Percentiles rank a stretch among this genome's conserved stretches.
Conservation (phyloP, 2,113 vertebrate species). For the Tenrec ecaudatus region DNA sequence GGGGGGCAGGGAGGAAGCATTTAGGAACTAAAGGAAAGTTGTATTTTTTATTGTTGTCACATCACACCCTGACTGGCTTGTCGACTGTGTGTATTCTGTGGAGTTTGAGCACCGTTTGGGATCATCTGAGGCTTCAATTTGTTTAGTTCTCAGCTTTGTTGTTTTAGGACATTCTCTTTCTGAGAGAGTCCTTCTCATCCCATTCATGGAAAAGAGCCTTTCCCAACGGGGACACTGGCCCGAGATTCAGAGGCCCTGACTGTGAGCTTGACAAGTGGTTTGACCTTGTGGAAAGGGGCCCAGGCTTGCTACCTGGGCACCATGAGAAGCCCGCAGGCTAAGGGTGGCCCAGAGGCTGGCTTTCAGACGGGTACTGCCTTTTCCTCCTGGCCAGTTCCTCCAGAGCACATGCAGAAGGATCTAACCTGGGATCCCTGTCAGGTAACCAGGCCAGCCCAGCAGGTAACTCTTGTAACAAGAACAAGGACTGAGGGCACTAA, state of each 20-base stretch:
- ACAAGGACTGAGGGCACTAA: background rate
- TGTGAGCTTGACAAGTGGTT: background rate
- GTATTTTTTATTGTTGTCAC: too few species aligned
- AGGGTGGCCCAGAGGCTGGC: background rate
- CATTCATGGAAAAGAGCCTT: slow-evolving; percentile 21
- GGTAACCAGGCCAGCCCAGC: background rate
- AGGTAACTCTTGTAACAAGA: background rate
- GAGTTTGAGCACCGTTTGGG: background rate
- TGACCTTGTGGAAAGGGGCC: background rate
- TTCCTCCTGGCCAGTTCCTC: background rate
- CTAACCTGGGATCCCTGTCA: background rate
- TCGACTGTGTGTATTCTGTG: too few species aligned
- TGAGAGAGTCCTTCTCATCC: slow-evolving; percentile 26
- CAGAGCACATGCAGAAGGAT: background rate
- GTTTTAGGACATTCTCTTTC: background rate
- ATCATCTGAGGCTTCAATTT: background rate
- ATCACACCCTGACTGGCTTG: too few species aligned
- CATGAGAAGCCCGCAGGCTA: background rate
- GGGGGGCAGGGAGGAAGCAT: too few species aligned
- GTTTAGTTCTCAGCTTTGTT: background rate
- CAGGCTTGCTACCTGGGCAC: background rate
- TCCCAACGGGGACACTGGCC: background rate
- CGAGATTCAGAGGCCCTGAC: background rate
- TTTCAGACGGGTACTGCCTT: background rate
- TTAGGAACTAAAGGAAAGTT: too few species aligned